These are phyloP conservation scores for Leucophenga maculata DNA, from an alignment of 2,888 invertebrate genomes.

Conservation along the genomic window DNA sequence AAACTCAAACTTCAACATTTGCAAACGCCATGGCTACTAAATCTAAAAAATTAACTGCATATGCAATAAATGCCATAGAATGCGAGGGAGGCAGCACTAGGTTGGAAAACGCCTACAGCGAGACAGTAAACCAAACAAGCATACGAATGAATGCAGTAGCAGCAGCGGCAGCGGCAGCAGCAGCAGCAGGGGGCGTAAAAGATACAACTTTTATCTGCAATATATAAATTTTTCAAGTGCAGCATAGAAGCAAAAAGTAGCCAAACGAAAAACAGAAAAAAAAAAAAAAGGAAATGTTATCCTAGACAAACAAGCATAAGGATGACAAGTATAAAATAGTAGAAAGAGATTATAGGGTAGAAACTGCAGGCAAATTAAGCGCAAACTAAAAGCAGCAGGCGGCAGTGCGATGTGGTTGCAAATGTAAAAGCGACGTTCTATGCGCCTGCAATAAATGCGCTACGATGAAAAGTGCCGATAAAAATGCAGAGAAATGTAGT, in stretches of 20 bases:
- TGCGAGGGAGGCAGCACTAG: not conserved
- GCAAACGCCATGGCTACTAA: conserved; percentile 1
- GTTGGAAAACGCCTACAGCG: conserved; percentile 25
- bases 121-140: not conserved
- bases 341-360: not conserved
- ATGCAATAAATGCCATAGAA: not conserved
- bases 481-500: conserved; percentile 23
- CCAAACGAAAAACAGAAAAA: conserved; percentile 1
- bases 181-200: not conserved
- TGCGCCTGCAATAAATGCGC: too few species aligned
- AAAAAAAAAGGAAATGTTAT: not conserved
- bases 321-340: not conserved
- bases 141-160: too few species aligned
- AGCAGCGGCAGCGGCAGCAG: too few species aligned
- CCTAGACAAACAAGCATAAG: conserved; percentile 2
- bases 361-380: conserved; percentile 19
- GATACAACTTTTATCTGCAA: conserved; percentile 24
- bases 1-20: not conserved
- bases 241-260: not conserved
- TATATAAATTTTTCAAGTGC: conserved; percentile 29
- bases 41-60: conserved; percentile 26
- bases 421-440: too few species aligned
- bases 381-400: too few species aligned
- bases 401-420: too few species aligned
- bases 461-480: conserved; percentile 18